Evolutionary conservation across 1,140 invertebrate genomes (phyloP).

Genomic region (Luehdorfia chinensis): DNA sequence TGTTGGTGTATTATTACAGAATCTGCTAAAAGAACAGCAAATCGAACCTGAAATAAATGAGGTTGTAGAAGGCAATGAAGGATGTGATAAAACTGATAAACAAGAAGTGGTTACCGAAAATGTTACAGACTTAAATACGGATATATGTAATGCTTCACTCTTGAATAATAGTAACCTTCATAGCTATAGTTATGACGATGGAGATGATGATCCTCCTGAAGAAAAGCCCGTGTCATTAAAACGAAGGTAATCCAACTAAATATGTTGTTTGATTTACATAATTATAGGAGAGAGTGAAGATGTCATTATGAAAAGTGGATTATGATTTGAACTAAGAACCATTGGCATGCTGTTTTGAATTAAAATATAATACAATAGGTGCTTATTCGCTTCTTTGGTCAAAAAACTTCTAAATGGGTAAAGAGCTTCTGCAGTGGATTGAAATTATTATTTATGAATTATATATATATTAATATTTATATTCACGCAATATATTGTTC

Average conservation of each 20-base stretch:
- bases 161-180: constrained; percentile 24
- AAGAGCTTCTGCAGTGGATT: no score
- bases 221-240: constrained; percentile 76
- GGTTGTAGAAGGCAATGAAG: constrained; percentile 24
- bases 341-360: no score
- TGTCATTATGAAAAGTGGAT: no score
- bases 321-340: not conserved
- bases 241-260: constrained; percentile 78
- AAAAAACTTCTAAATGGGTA: no score
- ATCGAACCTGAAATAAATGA: constrained; percentile 29
- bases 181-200: constrained; percentile 39
- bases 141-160: not conserved
- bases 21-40: constrained; percentile 48
- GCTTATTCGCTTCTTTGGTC: no score
- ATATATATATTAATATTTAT: no score
- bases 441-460: no score
- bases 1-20: constrained; percentile 54
- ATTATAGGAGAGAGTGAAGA: no score
- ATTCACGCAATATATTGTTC: no score
- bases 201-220: constrained; percentile 70
- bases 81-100: constrained; percentile 20
- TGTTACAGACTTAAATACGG: not conserved
- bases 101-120: not conserved
- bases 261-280: no score
- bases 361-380: no score